These are phyloP conservation scores for Pogonocherus hispidulus DNA, from an alignment of 2,888 invertebrate genomes.

Conservation along the genomic window DNA sequence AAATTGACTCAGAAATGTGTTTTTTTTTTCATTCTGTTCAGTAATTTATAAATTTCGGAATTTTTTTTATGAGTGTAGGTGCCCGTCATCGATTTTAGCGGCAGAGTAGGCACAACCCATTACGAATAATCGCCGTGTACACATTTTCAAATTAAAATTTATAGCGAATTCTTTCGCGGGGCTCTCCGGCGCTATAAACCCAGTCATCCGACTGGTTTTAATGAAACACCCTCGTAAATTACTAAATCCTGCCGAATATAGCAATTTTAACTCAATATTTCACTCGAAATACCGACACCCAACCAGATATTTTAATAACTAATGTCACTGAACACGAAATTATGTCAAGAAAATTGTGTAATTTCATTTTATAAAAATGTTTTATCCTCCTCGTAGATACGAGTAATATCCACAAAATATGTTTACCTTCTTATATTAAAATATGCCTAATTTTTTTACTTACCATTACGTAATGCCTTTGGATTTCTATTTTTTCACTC, in stretches of 20 bases:
- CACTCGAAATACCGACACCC: slow-evolving; percentile 14
- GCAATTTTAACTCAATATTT: slow-evolving; percentile 30
- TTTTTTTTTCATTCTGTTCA: too few relatives aligned
- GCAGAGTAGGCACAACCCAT: slow-evolving; percentile 32
- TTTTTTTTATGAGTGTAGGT: slow-evolving; percentile 6
- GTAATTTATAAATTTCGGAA: neutral
- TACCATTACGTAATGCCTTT: slow-evolving; percentile 99
- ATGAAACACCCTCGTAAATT: slow-evolving; percentile 41
- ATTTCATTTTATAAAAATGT: too few relatives aligned
- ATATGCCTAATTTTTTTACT: slow-evolving; percentile 67
- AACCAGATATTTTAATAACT: too few relatives aligned
- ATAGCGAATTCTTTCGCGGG: slow-evolving; percentile 39
- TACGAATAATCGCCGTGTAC: slow-evolving; percentile 46
- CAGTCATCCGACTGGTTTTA: slow-evolving; percentile 33
- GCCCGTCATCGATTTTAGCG: slow-evolving; percentile 42
- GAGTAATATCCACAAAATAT: too few relatives aligned
- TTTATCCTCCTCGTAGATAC: too few relatives aligned
- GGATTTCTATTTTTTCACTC: slow-evolving; percentile 98
- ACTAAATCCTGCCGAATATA: slow-evolving; percentile 26
- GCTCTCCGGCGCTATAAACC: slow-evolving; percentile 36
- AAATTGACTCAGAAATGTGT: too few relatives aligned
- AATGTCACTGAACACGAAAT: neutral
- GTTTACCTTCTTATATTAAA: too few relatives aligned
- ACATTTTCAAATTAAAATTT: slow-evolving; percentile 47
- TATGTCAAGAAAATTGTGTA: too few relatives aligned